phyloP scores from a whole-genome alignment of 2,888 invertebrate species.

The Tenthredo amoena region DNA sequence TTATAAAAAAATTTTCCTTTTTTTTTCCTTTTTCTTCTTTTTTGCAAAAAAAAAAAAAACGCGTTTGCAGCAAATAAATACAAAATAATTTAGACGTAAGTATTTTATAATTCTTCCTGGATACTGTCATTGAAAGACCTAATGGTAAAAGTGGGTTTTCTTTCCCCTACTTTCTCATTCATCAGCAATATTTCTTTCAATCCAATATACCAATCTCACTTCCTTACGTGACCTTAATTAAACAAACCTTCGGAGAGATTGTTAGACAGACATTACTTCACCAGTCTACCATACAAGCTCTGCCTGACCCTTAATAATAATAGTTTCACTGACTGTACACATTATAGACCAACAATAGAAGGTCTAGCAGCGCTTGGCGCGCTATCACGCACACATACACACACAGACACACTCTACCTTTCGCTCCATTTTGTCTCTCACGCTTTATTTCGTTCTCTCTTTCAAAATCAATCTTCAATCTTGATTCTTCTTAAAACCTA shows the following conservation, averaged over 20 bases:
- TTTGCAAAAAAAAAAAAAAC: conserved; percentile 58
- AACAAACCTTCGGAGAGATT: conserved; percentile 45
- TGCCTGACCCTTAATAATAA: conserved; percentile 77
- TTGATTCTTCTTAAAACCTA: conserved; percentile 56
- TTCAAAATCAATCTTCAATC: conserved; percentile 44
- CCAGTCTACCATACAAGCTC: conserved; percentile 19
- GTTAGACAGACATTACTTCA: conserved; percentile 23
- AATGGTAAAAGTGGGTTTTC: conserved; percentile 71
- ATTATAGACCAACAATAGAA: conserved; percentile 78
- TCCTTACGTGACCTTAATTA: conserved; percentile 47
- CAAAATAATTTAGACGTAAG: conserved; percentile 71
- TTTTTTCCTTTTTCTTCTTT: conserved; percentile 52
- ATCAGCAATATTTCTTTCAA: conserved; percentile 58
- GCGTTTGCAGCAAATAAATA: conserved; percentile 70
- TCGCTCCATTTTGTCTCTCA: conserved; percentile 53
- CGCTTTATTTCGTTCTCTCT: conserved; percentile 38
- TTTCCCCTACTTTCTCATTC: conserved; percentile 55
- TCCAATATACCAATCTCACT: conserved; percentile 42
- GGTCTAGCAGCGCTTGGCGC: conserved; percentile 75
- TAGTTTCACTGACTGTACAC: conserved; percentile 78
- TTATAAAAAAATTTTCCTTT: conserved; percentile 30
- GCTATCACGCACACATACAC: conserved; percentile 66
- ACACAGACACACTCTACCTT: conserved; percentile 59
- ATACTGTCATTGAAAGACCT: conserved; percentile 61
- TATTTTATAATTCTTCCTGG: conserved; percentile 55